These are phyloP conservation scores for Pseudopleuronectes americanus DNA, from an alignment of 2,797 vertebrate genomes.

Conservation along the genomic window DNA sequence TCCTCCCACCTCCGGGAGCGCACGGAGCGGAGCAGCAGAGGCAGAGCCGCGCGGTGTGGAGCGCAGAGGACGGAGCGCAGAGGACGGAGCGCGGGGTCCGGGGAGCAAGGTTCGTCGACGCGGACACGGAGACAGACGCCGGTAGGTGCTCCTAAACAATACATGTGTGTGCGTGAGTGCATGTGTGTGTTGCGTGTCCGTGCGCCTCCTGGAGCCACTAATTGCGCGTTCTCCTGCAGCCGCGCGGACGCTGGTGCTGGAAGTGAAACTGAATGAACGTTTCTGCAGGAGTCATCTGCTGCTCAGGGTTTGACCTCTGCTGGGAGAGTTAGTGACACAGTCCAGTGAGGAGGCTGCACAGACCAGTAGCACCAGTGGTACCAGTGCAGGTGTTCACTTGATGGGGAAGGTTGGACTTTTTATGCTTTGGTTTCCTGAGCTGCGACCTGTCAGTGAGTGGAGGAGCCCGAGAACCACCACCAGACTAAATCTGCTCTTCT, in stretches of 20 bases:
- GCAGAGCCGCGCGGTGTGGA: constrained; percentile 34
- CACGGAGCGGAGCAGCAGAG: constrained; percentile 38
- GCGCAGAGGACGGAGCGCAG: constrained; percentile 15
- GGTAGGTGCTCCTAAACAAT: constrained; percentile 34
- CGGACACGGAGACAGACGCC: constrained; percentile 1
- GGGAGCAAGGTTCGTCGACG: constrained; percentile 27
- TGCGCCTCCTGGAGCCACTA: neutral
- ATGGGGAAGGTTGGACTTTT: too few species aligned
- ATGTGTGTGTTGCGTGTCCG: neutral
- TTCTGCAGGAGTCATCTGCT: neutral
- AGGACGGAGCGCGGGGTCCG: neutral
- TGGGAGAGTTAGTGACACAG: neutral
- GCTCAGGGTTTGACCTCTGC: constrained; percentile 11
- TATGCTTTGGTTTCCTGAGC: too few species aligned
- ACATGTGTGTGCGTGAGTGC: neutral
- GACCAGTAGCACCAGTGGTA: too few species aligned
- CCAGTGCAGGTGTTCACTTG: too few species aligned
- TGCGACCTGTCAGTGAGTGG: too few species aligned
- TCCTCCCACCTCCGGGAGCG: constrained; percentile 30
- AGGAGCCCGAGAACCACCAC: too few species aligned
- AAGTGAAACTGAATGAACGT: constrained; percentile 28
- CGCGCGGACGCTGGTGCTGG: neutral
- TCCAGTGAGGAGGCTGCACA: too few species aligned
- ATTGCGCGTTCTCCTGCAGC: too few species aligned
- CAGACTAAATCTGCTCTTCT: too few species aligned